phyloP scores from a whole-genome alignment of 1,140 invertebrate genomes.

The Ditylenchus dipsaci region DNA sequence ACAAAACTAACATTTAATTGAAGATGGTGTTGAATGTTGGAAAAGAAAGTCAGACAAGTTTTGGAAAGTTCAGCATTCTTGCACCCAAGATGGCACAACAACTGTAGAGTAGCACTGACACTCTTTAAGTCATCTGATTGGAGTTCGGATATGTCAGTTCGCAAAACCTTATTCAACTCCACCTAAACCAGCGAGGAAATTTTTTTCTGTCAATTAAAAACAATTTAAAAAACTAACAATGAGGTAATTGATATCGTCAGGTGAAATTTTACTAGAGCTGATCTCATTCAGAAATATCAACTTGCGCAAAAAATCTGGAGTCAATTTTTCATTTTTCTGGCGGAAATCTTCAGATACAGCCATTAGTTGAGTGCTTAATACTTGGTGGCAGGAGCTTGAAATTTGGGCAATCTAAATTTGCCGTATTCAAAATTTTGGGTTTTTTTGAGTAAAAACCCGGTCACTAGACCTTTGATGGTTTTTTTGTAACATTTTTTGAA shows the following conservation, averaged over 20 bases:
- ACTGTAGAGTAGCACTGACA: background rate
- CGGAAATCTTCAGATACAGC: background rate
- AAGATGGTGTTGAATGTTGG: background rate
- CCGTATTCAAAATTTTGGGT: no score
- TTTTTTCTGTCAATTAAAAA: no score
- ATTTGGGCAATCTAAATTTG: background rate
- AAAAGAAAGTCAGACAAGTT: constrained; percentile 1
- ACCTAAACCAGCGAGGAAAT: background rate
- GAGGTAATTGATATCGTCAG: background rate
- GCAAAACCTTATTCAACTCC: background rate
- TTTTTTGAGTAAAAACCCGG: no score
- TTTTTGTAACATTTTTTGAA: no score
- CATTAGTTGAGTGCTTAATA: background rate
- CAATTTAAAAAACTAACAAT: background rate
- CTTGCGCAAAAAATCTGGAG: background rate
- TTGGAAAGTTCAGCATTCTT: background rate
- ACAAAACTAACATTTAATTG: background rate
- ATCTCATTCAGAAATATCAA: background rate
- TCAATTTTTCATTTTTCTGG: background rate
- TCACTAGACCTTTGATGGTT: no score
- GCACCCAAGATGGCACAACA: background rate
- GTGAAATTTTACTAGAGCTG: background rate
- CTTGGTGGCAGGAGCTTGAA: background rate
- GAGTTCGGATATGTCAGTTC: background rate
- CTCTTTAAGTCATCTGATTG: background rate